A percentile compares a stretch with the other conserved stretches of the same genome.
Conservation (phyloP, 2,888 invertebrate species). For the Oxyscelio sp. region DNA sequence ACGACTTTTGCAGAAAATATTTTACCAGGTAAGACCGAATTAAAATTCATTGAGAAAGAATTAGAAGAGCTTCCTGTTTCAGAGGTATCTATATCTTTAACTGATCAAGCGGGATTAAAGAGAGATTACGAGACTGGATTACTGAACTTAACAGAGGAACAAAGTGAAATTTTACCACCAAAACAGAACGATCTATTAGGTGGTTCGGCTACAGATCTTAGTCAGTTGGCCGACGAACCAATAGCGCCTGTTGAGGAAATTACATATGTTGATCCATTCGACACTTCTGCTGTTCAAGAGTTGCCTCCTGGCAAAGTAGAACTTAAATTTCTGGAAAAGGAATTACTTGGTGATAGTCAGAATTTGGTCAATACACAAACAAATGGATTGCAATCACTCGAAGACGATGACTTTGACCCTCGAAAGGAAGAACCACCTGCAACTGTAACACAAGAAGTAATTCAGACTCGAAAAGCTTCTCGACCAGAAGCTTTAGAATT, state of each 20-base stretch:
- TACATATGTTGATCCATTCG: slow-evolving; percentile 94
- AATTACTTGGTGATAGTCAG: slow-evolving; percentile 90
- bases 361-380: slow-evolving; percentile 72
- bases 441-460: slow-evolving; percentile 49
- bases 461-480: slow-evolving; percentile 89
- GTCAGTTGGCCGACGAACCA: slow-evolving; percentile 91
- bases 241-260: slow-evolving; percentile 91
- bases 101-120: slow-evolving; percentile 90
- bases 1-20: slow-evolving; percentile 95
- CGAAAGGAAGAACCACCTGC: slow-evolving; percentile 90
- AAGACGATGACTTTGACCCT: slow-evolving; percentile 95
- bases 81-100: slow-evolving; percentile 90
- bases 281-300: slow-evolving; percentile 93
- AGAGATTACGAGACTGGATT: slow-evolving; percentile 86
- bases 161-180: slow-evolving; percentile 8
- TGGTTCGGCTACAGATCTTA: slow-evolving; percentile 93
- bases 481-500: slow-evolving; percentile 90
- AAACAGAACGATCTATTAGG: slow-evolving; percentile 92
- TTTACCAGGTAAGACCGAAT: slow-evolving; percentile 91
- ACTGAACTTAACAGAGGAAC: slow-evolving; percentile 74
- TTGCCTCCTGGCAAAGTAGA: slow-evolving; percentile 94
- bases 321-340: slow-evolving; percentile 93
- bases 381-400: slow-evolving; percentile 89
- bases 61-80: slow-evolving; percentile 90
- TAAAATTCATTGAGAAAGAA: slow-evolving; percentile 90